Evolutionary conservation across 2,888 invertebrate species (phyloP), one percentile per base, ranked within the genome.

Genomic region (Diploptera punctata): DNA sequence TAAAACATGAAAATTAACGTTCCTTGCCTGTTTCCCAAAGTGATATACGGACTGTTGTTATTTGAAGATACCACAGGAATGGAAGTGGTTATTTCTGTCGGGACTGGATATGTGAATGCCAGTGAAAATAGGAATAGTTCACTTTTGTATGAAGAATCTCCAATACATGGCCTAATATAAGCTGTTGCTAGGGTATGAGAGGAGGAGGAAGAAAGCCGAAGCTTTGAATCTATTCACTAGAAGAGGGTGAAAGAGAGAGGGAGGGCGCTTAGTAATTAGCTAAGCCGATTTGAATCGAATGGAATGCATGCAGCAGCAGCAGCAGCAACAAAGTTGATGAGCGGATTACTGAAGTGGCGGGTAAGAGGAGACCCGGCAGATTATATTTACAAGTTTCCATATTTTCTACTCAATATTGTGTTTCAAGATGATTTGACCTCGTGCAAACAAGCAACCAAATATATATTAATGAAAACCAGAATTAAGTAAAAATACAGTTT

Each of bases 271-370:
- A 61, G 68, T 68, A 68, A 68, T 68, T 72, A 68, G 61, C 49
- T 72, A 68, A 72, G 72, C 72, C 72, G 72, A 72, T 72, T 72
- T 72, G 47, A 61, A 68, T 60, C 52, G 61, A 68, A 72, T 68
- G 68, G 62, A 61, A 72, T 72, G 72, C 24, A 61, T 57, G 44
- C 21, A 21, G 18, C 67, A 67, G 62, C 38, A 24, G 43, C 43
- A 61, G 43, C 38, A 18, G 57, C 26, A 38, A 33, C 44, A 9
- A 18, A 47, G 47, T 52, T 70, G 47, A 65, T 70, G 70, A 70
- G 70, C 13, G 62, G 70, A 70, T 70, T 70, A 62, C 31, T 16
- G 52, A 29, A 62, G 43, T 62, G 43, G 21, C 7, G 7, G 43
- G n/a, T 43, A 44, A 29, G 47, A 16, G 65, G 24, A 16, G 26